Conservation (phyloP, 2,888 invertebrate genomes). For the Eilema griseolum region DNA sequence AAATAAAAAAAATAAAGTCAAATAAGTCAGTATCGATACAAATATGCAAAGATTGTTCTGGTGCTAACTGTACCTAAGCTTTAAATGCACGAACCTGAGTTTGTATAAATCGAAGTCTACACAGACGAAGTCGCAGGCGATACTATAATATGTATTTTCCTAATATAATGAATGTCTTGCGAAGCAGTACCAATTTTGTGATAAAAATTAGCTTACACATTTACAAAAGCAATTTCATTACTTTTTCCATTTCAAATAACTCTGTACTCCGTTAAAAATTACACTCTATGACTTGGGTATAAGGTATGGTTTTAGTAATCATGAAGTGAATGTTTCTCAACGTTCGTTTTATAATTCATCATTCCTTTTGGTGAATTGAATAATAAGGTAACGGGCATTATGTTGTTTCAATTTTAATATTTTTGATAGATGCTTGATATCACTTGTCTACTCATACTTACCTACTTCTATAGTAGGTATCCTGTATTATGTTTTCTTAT, state of each 20-base stretch:
- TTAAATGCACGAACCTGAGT: too few relatives aligned
- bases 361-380: conserved; percentile 36
- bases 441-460: background rate
- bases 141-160: background rate
- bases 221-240: conserved; percentile 33
- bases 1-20: too few relatives aligned
- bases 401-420: conserved; percentile 23
- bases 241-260: conserved; percentile 32
- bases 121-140: background rate
- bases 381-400: conserved; percentile 24
- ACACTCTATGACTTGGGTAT: background rate
- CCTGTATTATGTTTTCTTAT: too few relatives aligned
- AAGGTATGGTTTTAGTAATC: conserved; percentile 3
- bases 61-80: too few relatives aligned
- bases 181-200: conserved; percentile 23
- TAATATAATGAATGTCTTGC: background rate
- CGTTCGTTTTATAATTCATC: conserved; percentile 35
- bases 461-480: background rate
- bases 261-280: conserved; percentile 4
- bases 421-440: background rate
- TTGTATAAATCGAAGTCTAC: background rate
- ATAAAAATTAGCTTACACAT: conserved; percentile 28
- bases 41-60: too few relatives aligned
- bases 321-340: background rate
- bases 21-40: too few relatives aligned